Percentiles rank a stretch among this genome's conserved stretches.
phyloP scores from a whole-genome alignment of 2,113 vertebrate species.

The Tragelaphus scriptus region DNA sequence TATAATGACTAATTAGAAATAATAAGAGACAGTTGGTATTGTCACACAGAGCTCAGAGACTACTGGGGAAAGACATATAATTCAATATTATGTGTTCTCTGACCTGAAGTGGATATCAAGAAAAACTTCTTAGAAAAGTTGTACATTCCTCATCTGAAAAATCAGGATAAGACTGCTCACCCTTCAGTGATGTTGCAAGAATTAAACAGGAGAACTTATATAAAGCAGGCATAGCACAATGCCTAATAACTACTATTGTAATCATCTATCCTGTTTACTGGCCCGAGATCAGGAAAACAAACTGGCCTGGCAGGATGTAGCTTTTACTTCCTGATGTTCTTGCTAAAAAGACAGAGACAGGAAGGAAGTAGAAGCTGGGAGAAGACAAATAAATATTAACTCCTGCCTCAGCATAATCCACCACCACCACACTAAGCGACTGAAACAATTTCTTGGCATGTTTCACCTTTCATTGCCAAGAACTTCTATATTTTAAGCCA shows the following conservation, averaged over 20 bases:
- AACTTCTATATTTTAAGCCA: conserved; percentile 19
- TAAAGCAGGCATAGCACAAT: not conserved
- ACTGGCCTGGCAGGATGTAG: conserved; percentile 51
- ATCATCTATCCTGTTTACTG: conserved; percentile 43
- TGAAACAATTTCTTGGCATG: not conserved
- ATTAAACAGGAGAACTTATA: conserved; percentile 24
- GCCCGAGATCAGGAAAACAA: conserved; percentile 30
- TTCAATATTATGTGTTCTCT: not conserved
- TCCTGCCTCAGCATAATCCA: conserved; percentile 58
- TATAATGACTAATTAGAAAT: not conserved
- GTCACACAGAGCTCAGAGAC: not conserved
- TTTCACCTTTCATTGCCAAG: not conserved
- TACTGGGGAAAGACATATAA: conserved; percentile 3
- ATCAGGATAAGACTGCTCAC: not conserved
- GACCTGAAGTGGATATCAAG: not conserved
- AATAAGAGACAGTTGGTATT: not conserved
- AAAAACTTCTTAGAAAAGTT: not conserved
- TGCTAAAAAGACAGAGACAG: conserved; percentile 59
- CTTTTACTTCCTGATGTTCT: conserved; percentile 61
- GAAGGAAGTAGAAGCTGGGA: conserved; percentile 46
- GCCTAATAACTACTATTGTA: not conserved
- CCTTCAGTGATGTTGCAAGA: not conserved
- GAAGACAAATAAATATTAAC: conserved; percentile 49
- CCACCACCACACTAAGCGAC: not conserved
- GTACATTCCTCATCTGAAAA: conserved; percentile 28